Conservation (phyloP, 2,888 invertebrate genomes). For the Synergus umbraculus region DNA sequence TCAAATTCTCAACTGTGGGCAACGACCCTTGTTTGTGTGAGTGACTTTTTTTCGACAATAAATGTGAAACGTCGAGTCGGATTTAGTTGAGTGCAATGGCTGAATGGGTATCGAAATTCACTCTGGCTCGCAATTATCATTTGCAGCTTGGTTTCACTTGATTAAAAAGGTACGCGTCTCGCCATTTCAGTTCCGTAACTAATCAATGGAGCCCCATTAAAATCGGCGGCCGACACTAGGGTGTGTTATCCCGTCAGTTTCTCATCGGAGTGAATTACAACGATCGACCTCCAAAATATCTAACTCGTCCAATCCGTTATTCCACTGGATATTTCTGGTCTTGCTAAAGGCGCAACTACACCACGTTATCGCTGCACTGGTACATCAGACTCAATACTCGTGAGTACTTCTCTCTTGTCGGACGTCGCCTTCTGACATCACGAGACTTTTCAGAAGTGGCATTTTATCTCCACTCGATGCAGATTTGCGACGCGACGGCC, state of each 20-base stretch:
- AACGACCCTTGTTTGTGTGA: neutral
- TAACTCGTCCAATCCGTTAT: slow-evolving; percentile 10
- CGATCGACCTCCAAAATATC: slow-evolving; percentile 23
- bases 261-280: slow-evolving; percentile 33
- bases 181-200: slow-evolving; percentile 10
- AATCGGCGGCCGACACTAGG: slow-evolving; percentile 19
- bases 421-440: slow-evolving; percentile 17
- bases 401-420: slow-evolving; percentile 21
- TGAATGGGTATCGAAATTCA: slow-evolving; percentile 14
- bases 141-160: neutral
- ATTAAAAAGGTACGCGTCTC: slow-evolving; percentile 17
- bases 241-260: slow-evolving; percentile 19
- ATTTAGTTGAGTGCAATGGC: neutral
- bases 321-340: slow-evolving; percentile 29
- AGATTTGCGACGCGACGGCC: slow-evolving; percentile 27
- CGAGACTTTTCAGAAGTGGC: slow-evolving; percentile 26
- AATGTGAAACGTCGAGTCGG: neutral
- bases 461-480: slow-evolving; percentile 19
- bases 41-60: neutral
- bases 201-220: slow-evolving; percentile 34
- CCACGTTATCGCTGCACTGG: neutral
- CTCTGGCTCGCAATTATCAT: neutral
- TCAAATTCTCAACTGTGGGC: no score
- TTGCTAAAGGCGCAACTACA: slow-evolving; percentile 6
- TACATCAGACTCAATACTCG: neutral